Percentiles rank a stretch among this genome's conserved stretches.
Conservation (phyloP, 2,888 invertebrate genomes). For the Metopia argyrocephala region DNA sequence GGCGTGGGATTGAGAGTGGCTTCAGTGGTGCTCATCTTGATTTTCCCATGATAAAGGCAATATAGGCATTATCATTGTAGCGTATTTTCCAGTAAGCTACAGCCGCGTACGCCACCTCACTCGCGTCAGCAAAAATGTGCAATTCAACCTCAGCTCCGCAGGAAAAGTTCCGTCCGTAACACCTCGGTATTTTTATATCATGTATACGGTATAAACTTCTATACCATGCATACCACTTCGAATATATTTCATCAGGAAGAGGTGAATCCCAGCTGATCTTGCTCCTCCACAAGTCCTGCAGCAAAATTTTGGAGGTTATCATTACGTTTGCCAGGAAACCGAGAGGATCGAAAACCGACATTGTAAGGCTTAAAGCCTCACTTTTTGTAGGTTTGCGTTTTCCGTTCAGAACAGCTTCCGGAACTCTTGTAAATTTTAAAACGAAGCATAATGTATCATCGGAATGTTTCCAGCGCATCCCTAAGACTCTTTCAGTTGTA, state of each 20-base stretch:
- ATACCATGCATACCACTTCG: slow-evolving; percentile 22
- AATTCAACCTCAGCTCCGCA: slow-evolving; percentile 15
- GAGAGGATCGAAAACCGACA: slow-evolving; percentile 35
- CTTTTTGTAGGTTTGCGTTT: slow-evolving; percentile 31
- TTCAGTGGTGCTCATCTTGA: slow-evolving; percentile 10
- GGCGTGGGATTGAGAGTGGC: slow-evolving; percentile 34
- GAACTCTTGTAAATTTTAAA: slow-evolving; percentile 29
- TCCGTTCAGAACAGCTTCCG: slow-evolving; percentile 9
- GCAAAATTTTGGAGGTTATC: slow-evolving; percentile 48
- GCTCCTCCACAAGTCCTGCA: slow-evolving; percentile 52
- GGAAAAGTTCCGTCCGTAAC: slow-evolving; percentile 3
- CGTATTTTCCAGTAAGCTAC: slow-evolving; percentile 27
- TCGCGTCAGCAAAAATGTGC: slow-evolving; percentile 28
- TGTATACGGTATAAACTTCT: not conserved
- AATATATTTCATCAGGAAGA: slow-evolving; percentile 47
- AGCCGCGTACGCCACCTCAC: slow-evolving; percentile 14
- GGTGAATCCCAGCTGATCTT: slow-evolving; percentile 41
- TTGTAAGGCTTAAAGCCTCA: slow-evolving; percentile 13
- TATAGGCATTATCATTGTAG: not conserved
- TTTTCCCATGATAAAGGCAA: not conserved
- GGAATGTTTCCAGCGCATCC: slow-evolving; percentile 40
- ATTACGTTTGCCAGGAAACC: slow-evolving; percentile 40
- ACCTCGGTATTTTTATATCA: not conserved
- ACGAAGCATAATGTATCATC: slow-evolving; percentile 24
- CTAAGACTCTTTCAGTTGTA: slow-evolving; percentile 15